A percentile compares a stretch with the other conserved stretches of the same genome.
phyloP scores from a whole-genome alignment of 2,797 vertebrate genomes.

The Pitangus sulphuratus region DNA sequence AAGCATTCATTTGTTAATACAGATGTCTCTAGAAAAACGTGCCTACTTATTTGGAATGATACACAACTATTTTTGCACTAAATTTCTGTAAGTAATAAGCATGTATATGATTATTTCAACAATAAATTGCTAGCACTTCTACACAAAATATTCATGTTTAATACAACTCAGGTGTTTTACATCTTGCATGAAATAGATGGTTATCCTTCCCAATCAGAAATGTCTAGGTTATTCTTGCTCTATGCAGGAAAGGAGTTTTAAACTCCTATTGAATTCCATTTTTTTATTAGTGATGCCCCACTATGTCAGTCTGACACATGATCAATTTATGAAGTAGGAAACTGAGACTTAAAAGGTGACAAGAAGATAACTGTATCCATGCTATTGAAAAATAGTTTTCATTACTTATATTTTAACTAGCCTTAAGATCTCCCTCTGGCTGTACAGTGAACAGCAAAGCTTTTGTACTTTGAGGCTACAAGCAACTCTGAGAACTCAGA shows the following conservation, averaged over 20 bases:
- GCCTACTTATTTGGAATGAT: background rate
- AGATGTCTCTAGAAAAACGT: background rate
- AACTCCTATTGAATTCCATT: fast-evolving
- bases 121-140: background rate
- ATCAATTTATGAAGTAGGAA: background rate
- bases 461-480: background rate
- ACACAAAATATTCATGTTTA: background rate
- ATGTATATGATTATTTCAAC: background rate
- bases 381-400: background rate
- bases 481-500: background rate
- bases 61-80: background rate
- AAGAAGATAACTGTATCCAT: background rate
- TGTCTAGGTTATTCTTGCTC: background rate
- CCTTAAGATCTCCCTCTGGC: background rate
- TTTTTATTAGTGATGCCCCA: background rate
- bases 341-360: background rate
- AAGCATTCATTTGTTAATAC: background rate
- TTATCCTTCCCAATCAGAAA: background rate
- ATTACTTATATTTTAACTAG: background rate
- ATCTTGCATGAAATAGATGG: background rate
- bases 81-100: background rate
- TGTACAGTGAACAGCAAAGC: background rate
- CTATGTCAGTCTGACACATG: background rate
- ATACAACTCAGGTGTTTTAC: background rate
- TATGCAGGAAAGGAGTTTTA: background rate